Evolutionary conservation across 2,888 invertebrate genomes (phyloP).

Genomic region (Phanerotoma sp.): DNA sequence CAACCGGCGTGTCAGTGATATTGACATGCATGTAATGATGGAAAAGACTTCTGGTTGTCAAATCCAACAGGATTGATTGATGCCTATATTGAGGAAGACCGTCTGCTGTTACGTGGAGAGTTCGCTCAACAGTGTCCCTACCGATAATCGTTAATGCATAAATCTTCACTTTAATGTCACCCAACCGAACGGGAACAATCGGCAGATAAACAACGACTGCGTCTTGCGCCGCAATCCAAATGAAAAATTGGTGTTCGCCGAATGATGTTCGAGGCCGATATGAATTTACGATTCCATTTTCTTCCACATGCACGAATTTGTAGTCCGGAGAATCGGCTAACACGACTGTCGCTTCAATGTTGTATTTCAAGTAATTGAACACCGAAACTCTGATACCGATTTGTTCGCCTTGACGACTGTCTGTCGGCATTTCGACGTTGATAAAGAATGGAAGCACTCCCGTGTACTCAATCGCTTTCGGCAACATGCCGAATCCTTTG

Average conservation of each 20-base stretch:
- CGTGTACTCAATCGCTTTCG: constrained; percentile 80
- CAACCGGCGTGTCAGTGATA: constrained; percentile 89
- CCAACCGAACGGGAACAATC: constrained; percentile 80
- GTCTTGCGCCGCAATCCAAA: constrained; percentile 79
- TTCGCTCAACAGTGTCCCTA: constrained; percentile 68
- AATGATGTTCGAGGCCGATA: constrained; percentile 88
- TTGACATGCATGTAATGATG: constrained; percentile 96
- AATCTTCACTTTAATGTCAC: constrained; percentile 74
- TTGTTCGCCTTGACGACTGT: constrained; percentile 88
- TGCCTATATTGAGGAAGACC: constrained; percentile 91
- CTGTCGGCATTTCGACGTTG: constrained; percentile 86
- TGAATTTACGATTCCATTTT: constrained; percentile 78
- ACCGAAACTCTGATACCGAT: constrained; percentile 89
- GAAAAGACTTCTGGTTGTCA: constrained; percentile 87
- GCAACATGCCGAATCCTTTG: constrained; percentile 84
- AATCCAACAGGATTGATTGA: constrained; percentile 87
- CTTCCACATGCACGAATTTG: constrained; percentile 89
- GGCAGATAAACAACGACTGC: constrained; percentile 85
- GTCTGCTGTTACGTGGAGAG: constrained; percentile 77
- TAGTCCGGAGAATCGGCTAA: constrained; percentile 81
- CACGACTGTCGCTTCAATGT: constrained; percentile 86
- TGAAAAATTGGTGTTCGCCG: constrained; percentile 94
- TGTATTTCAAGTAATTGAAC: constrained; percentile 88
- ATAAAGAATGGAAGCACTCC: constrained; percentile 93
- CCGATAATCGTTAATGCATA: constrained; percentile 76